These are phyloP conservation scores for Gadus chalcogrammus DNA, from an alignment of 2,113 vertebrate species.

Conservation along the genomic window DNA sequence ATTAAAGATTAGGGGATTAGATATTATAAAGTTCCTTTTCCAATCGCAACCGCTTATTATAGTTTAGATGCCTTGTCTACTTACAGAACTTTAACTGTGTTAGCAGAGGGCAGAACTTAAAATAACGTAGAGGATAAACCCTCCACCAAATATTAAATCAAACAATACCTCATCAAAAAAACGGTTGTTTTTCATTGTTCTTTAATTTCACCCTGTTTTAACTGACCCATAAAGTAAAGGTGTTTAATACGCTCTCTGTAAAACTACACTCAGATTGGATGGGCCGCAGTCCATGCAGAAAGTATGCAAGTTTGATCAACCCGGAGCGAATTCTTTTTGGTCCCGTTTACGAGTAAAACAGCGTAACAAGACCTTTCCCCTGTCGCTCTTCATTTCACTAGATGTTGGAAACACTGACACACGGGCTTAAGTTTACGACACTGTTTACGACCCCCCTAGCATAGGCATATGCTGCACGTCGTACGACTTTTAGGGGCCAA, in stretches of 20 bases:
- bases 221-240: not conserved
- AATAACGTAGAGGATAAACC: not conserved
- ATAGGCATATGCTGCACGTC: slow-evolving; percentile 46
- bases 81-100: no score
- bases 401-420: slow-evolving; percentile 58
- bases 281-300: not conserved
- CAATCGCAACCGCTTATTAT: no score
- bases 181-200: not conserved
- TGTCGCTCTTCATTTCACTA: slow-evolving; percentile 10
- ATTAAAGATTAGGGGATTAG: no score
- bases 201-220: not conserved
- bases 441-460: slow-evolving; percentile 44
- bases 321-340: slow-evolving; percentile 17
- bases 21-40: no score
- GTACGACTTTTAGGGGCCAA: slow-evolving; percentile 31
- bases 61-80: no score
- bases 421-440: slow-evolving; percentile 46
- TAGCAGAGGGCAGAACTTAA: not conserved
- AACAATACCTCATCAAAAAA: not conserved
- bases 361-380: slow-evolving; percentile 25
- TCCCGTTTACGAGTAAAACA: slow-evolving; percentile 12
- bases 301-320: not conserved
- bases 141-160: not conserved
- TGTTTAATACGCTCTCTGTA: not conserved
- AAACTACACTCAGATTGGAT: not conserved